phyloP scores from a whole-genome alignment of 1,140 invertebrate species.

The Bombus sylvicola region DNA sequence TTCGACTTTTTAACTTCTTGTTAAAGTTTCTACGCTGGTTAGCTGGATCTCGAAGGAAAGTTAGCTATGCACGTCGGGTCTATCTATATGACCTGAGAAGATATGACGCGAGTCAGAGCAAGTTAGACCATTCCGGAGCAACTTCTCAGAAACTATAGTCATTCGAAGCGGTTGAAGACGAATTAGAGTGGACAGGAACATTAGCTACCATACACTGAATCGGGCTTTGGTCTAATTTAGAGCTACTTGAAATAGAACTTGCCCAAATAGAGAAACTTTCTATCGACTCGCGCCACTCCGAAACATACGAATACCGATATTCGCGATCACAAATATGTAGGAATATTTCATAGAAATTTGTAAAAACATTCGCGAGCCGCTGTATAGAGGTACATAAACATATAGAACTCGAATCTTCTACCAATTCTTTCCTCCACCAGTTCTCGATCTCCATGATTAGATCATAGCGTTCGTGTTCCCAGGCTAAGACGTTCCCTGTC shows the following conservation, averaged over 20 bases:
- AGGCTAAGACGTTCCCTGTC: neutral
- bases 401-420: neutral
- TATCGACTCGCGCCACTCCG: neutral
- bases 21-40: no score
- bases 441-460: neutral
- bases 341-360: neutral
- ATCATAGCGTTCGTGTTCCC: neutral
- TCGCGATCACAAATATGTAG: neutral
- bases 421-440: neutral
- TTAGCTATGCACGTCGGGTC: no score
- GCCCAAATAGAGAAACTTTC: neutral
- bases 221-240: neutral
- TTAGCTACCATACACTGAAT: neutral
- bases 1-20: neutral
- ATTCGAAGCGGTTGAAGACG: neutral
- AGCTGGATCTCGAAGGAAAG: neutral
- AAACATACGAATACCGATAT: neutral
- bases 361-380: no score
- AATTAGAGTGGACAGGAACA: neutral
- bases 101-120: neutral
- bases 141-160: neutral
- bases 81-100: neutral
- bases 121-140: neutral
- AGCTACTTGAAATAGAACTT: neutral
- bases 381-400: no score